These are phyloP conservation scores for Incurvaria masculella DNA, from an alignment of 2,888 invertebrate species.

Conservation along the genomic window DNA sequence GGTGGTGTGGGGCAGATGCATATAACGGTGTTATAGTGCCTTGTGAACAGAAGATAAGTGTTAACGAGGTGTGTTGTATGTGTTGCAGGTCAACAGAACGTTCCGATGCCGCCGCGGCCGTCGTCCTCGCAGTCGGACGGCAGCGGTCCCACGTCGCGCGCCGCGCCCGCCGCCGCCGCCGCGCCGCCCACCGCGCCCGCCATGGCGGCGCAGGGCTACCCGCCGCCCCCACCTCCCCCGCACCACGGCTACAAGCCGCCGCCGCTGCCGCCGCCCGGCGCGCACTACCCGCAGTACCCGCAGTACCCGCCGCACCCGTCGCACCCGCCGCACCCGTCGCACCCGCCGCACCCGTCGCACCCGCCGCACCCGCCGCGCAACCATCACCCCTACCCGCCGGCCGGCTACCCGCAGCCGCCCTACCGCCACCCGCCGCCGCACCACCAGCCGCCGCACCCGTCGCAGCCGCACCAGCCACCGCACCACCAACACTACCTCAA, in stretches of 20 bases:
- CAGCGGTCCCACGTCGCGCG: conserved; percentile 40
- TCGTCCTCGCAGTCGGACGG: conserved; percentile 72
- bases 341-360: conserved; percentile 15
- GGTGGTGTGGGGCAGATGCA: too few relatives aligned
- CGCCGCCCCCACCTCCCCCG: conserved; percentile 25
- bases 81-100: conserved; percentile 79
- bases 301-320: conserved; percentile 34
- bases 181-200: conserved; percentile 29
- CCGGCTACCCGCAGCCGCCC: conserved; percentile 29
- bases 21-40: too few relatives aligned
- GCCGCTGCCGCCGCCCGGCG: conserved; percentile 39
- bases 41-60: too few relatives aligned
- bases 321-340: conserved; percentile 18
- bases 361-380: conserved; percentile 24
- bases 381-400: conserved; percentile 44
- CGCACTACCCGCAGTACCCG: too few relatives aligned
- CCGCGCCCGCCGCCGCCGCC: conserved; percentile 23
- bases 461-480: conserved; percentile 42
- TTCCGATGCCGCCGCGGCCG: conserved; percentile 94
- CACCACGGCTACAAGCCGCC: conserved; percentile 15
- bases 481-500: conserved; percentile 28
- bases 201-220: conserved; percentile 22
- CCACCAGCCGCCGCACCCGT: conserved; percentile 32
- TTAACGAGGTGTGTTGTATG: too few relatives aligned
- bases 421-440: conserved; percentile 42